These are phyloP conservation scores for Syritta pipiens DNA, from an alignment of 2,888 invertebrate genomes.

Conservation along the genomic window DNA sequence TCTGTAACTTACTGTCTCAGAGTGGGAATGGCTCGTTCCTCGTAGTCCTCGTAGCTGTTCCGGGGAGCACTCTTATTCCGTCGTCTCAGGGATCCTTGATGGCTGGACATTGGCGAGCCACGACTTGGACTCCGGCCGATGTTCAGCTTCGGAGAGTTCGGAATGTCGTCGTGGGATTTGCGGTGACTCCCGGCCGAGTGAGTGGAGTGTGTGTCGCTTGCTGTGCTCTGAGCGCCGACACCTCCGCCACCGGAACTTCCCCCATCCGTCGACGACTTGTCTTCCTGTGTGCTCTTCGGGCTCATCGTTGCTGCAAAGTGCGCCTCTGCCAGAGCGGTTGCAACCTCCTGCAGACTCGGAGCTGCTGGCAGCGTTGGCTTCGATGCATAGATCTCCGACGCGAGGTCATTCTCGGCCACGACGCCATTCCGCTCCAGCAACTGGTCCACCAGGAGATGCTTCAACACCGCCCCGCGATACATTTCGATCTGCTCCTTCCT, in stretches of 20 bases:
- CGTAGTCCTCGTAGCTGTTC: conserved; percentile 91
- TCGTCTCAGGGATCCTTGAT: conserved; percentile 82
- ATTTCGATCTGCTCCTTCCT: conserved; percentile 95
- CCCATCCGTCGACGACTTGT: conserved; percentile 75
- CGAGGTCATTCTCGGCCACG: conserved; percentile 75
- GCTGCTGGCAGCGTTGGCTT: conserved; percentile 78
- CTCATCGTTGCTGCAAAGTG: conserved; percentile 73
- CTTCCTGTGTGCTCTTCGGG: conserved; percentile 75
- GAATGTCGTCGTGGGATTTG: conserved; percentile 78
- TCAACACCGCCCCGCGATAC: conserved; percentile 87
- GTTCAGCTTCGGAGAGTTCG: conserved; percentile 76
- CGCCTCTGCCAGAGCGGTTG: conserved; percentile 76
- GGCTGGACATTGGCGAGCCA: conserved; percentile 81
- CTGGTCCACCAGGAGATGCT: conserved; percentile 86
- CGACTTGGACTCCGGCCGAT: conserved; percentile 77
- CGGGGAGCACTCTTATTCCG: conserved; percentile 84
- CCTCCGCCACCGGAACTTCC: conserved; percentile 70
- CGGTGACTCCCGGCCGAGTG: conserved; percentile 71
- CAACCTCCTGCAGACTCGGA: conserved; percentile 79
- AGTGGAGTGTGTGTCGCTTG: conserved; percentile 70
- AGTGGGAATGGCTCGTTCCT: conserved; percentile 91
- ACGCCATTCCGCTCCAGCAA: conserved; percentile 88
- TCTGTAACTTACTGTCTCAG: conserved; percentile 86
- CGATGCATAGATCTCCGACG: conserved; percentile 77
- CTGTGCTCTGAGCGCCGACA: conserved; percentile 50